Evolutionary conservation across 2,113 vertebrate species (phyloP), one percentile per base, ranked within the genome.

Genomic region (Misgurnus mizolepis): DNA sequence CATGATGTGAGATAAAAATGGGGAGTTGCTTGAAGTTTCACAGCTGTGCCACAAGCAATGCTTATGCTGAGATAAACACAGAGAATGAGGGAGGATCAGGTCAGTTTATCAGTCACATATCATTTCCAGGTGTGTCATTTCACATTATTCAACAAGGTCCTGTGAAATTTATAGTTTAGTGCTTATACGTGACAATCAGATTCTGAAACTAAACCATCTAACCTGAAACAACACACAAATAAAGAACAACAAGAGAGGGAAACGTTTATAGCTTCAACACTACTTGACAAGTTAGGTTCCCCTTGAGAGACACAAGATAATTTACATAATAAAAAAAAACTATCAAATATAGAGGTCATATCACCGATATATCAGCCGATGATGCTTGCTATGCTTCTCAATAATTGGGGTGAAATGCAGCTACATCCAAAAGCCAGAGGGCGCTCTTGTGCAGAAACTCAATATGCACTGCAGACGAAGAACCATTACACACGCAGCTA

Each of bases 11-110:
- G 61, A 39, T 1, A 39, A 43, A 61, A 76, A 41, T 45, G 0
- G 41, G 66, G 0, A 43, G 9, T n/a, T 67, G 72, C 76, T 74
- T 62, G 34, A 39, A 45, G 15, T 14, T 17, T 34, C 45, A 66
- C 49, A 76, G 56, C 58, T 70, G 41, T 27, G 39, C 12, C 40
- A 80, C 40, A 55, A 70, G 39, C 27, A 39, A 39, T n/a, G 27
- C 49, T 39, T 1, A 39, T 6, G 14, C 8, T 39, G 15, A 39
- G 43, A 45, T 6, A 69, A 53, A 68, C 67, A 49, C 45, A 68
- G 1, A 39, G 14, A 47, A 17, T 5, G 53, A 55, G 4, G 12
- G 12, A 12, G 11, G 11, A 70, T 55, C 6, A 55, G 49, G 50
- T 50, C 49, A 53, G 49, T 53, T 9, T 4, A 53, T 53, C 49